Evolutionary conservation across 2,888 invertebrate species (phyloP).

Genomic region (Gastrophysa polygoni): DNA sequence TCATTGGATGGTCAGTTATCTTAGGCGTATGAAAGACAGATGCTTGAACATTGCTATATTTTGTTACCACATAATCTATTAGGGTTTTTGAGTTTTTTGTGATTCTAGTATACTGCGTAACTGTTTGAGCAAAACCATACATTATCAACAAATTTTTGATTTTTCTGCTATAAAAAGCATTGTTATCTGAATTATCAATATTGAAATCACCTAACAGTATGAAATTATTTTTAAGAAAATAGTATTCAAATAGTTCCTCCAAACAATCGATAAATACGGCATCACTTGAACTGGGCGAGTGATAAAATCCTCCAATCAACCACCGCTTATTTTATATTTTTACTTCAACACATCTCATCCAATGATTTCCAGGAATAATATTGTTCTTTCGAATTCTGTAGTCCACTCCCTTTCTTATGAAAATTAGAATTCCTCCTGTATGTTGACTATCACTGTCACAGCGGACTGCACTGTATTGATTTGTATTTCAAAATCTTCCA

Average conservation of each 20-base stretch:
- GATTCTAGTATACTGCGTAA: slow-evolving; percentile 11
- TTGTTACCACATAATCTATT: slow-evolving; percentile 5
- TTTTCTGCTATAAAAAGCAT: slow-evolving; percentile 11
- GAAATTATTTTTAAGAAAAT: slow-evolving; percentile 10
- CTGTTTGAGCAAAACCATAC: slow-evolving; percentile 6
- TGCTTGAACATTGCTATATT: slow-evolving; percentile 10
- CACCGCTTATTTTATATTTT: slow-evolving; percentile 5
- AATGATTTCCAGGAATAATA: slow-evolving; percentile 13
- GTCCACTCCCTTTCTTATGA: slow-evolving; percentile 6
- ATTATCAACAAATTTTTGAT: slow-evolving; percentile 11
- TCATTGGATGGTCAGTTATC: slow-evolving; percentile 12
- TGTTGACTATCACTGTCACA: slow-evolving; percentile 9
- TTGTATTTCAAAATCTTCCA: slow-evolving; percentile 12
- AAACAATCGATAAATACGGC: slow-evolving; percentile 8
- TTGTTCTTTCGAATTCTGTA: slow-evolving; percentile 11
- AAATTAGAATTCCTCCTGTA: slow-evolving; percentile 12
- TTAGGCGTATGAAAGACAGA: slow-evolving; percentile 10
- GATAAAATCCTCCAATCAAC: slow-evolving; percentile 9
- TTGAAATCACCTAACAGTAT: slow-evolving; percentile 8
- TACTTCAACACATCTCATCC: slow-evolving; percentile 8
- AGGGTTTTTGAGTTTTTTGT: slow-evolving; percentile 7
- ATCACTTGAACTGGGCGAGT: slow-evolving; percentile 13
- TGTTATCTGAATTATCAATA: slow-evolving; percentile 2
- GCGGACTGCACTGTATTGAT: slow-evolving; percentile 9
- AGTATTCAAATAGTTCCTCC: slow-evolving; percentile 1